phyloP scores from a whole-genome alignment of 2,113 vertebrate species.

The Canis aureus region DNA sequence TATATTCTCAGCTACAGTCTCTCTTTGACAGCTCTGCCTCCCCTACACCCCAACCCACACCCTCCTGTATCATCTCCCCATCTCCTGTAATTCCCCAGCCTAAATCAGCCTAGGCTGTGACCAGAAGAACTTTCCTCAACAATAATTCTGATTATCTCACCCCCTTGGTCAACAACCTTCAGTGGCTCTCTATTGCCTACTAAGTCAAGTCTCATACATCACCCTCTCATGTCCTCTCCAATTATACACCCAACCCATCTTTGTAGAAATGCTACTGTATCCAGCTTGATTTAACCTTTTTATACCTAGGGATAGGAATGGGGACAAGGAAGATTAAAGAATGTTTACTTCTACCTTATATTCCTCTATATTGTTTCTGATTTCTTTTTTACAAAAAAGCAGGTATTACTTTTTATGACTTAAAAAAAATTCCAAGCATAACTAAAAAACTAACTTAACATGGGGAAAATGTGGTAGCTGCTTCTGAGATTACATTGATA shows the following conservation, averaged over 20 bases:
- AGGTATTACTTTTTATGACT: background rate
- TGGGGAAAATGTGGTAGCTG: fast-evolving
- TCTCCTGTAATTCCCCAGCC: background rate
- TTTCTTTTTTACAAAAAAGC: background rate
- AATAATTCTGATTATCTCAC: background rate
- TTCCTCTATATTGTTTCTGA: background rate
- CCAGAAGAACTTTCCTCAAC: background rate
- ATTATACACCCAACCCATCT: background rate
- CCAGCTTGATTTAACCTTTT: background rate
- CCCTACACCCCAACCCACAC: background rate
- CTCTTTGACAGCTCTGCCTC: background rate
- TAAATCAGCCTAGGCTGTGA: background rate
- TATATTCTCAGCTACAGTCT: background rate
- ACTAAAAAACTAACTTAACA: background rate
- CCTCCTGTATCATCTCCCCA: background rate
- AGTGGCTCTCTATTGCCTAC: background rate
- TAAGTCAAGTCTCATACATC: background rate
- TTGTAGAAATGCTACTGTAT: background rate
- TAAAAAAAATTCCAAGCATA: background rate
- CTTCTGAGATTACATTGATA: fast-evolving
- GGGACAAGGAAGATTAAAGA: background rate
- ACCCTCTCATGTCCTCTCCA: background rate
- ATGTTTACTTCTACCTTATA: background rate
- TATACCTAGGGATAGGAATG: fast-evolving
- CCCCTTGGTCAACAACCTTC: background rate